These are phyloP conservation scores for Clepsis dumicolana DNA, from an alignment of 2,888 invertebrate genomes.

Conservation along the genomic window DNA sequence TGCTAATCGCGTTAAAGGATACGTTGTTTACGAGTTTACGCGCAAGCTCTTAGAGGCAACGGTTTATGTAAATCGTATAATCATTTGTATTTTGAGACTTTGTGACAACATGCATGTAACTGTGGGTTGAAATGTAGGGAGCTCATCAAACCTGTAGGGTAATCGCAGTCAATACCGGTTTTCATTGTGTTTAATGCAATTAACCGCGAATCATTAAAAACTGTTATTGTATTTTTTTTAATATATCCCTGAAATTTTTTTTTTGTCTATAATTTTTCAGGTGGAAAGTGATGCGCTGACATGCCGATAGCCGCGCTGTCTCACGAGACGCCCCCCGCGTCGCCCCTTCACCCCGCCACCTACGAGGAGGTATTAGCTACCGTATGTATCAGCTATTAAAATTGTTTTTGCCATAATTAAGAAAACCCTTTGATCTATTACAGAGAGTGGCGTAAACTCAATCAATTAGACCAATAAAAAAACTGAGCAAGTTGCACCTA, in stretches of 20 bases:
- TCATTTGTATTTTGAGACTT: neutral
- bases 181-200: no score
- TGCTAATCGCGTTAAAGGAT: neutral
- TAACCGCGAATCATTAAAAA: no score
- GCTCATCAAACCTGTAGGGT: no score
- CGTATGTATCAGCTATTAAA: constrained; percentile 59
- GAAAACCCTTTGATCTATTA: no score
- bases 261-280: constrained; percentile 54
- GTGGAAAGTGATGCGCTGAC: constrained; percentile 69
- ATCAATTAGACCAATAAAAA: no score
- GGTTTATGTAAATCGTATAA: neutral
- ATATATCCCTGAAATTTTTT: neutral
- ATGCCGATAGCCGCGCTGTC: constrained; percentile 77
- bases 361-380: constrained; percentile 78
- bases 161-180: no score
- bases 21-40: neutral
- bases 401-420: neutral
- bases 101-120: no score
- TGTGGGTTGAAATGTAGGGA: no score
- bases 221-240: neutral
- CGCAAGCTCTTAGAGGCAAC: neutral
- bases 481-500: no score
- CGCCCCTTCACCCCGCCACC: constrained; percentile 67
- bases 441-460: no score
- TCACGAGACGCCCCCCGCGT: constrained; percentile 72